These are phyloP conservation scores for Sycophila sp. DNA, from an alignment of 1,140 invertebrate genomes.

Conservation along the genomic window DNA sequence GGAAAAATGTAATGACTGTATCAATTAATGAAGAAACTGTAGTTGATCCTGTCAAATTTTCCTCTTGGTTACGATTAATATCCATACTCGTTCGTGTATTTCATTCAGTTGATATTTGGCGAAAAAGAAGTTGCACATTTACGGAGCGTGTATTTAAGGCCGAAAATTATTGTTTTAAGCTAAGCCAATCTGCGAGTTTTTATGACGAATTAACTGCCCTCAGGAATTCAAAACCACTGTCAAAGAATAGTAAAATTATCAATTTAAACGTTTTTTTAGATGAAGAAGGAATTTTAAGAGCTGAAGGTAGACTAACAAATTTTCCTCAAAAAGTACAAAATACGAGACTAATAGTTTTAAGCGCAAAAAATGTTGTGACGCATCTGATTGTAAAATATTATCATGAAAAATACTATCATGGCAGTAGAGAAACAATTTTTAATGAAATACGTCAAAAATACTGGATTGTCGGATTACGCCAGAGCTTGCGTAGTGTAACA, in stretches of 20 bases:
- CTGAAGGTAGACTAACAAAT: neutral
- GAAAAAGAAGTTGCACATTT: neutral
- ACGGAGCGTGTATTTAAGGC: neutral
- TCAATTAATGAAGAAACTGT: neutral
- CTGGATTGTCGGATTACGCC: conserved; percentile 35
- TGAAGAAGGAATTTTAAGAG: too few species aligned
- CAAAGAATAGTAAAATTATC: neutral
- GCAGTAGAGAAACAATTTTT: conserved; percentile 35
- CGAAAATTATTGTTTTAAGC: neutral
- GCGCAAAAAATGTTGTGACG: neutral
- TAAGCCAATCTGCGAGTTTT: neutral
- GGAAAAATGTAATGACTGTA: too few species aligned
- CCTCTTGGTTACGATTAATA: neutral
- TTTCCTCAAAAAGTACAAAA: neutral
- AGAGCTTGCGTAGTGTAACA: conserved; percentile 16
- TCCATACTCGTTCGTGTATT: neutral
- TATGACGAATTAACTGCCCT: neutral
- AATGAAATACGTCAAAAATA: conserved; percentile 41
- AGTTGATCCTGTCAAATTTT: neutral
- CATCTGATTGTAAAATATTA: conserved; percentile 3
- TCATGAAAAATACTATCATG: conserved; percentile 32
- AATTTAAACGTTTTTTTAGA: neutral
- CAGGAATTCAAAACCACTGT: neutral
- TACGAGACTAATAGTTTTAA: neutral
- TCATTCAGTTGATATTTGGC: neutral